Evolutionary conservation across 2,113 vertebrate genomes (phyloP).

Genomic region (Galbula dea): DNA sequence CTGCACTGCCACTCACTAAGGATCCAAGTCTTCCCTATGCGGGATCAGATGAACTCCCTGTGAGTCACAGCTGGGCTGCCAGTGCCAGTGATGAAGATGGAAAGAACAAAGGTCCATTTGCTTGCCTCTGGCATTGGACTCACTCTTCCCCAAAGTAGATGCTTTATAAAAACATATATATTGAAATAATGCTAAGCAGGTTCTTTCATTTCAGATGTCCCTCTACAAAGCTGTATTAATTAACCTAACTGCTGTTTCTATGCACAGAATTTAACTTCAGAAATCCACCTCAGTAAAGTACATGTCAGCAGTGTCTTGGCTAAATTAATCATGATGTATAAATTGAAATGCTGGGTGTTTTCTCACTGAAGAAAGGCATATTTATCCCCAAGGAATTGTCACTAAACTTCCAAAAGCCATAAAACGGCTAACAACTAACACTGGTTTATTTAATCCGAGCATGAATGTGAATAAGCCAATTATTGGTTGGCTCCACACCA

Average conservation of each 20-base stretch:
- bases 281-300: background rate
- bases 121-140: background rate
- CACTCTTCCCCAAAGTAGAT: background rate
- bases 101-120: background rate
- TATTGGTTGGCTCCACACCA: background rate
- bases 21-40: background rate
- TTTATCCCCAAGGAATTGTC: background rate
- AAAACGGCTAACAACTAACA: background rate
- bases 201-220: background rate
- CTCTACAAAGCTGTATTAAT: background rate
- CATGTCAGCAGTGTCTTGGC: background rate
- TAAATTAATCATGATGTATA: background rate
- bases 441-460: background rate
- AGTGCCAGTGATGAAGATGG: background rate
- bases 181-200: conserved; percentile 21
- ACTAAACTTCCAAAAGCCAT: background rate
- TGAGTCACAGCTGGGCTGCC: background rate
- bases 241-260: background rate
- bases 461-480: too few relatives aligned
- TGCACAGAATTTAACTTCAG: background rate
- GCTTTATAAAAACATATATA: background rate
- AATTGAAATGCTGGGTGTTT: background rate
- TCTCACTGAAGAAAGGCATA: background rate
- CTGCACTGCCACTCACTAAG: background rate
- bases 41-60: background rate